phyloP scores from a whole-genome alignment of 2,888 invertebrate genomes.

The Ceraclea dissimilis region DNA sequence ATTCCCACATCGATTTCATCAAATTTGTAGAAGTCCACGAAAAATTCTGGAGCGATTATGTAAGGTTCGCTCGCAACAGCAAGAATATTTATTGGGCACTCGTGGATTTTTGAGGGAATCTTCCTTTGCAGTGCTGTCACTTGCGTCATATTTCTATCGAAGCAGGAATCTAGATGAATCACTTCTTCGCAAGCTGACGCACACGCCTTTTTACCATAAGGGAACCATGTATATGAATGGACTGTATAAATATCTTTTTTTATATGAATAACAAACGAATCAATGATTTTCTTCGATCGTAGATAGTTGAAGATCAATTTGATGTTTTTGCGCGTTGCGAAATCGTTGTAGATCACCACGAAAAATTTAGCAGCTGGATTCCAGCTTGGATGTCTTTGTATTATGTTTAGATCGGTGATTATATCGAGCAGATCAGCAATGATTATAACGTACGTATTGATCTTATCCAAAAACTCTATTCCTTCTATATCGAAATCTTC shows the following conservation, averaged over 20 bases:
- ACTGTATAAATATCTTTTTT: neutral
- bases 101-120: neutral
- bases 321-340: neutral
- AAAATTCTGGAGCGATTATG: neutral
- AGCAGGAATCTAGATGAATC: neutral
- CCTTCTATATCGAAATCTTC: neutral
- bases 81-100: neutral
- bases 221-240: conserved; percentile 1
- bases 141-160: neutral
- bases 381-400: neutral
- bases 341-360: neutral
- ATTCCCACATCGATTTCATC: neutral
- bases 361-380: conserved; percentile 4
- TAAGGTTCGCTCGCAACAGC: neutral
- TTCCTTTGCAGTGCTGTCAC: neutral
- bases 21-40: no score
- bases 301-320: conserved; percentile 1
- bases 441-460: neutral
- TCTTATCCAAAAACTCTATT: neutral
- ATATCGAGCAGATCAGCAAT: neutral
- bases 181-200: neutral
- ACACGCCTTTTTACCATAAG: neutral
- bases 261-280: neutral
- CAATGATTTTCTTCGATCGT: neutral
- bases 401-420: neutral